phyloP scores from a whole-genome alignment of 2,113 vertebrate species.

The Hemiscyllium ocellatum region DNA sequence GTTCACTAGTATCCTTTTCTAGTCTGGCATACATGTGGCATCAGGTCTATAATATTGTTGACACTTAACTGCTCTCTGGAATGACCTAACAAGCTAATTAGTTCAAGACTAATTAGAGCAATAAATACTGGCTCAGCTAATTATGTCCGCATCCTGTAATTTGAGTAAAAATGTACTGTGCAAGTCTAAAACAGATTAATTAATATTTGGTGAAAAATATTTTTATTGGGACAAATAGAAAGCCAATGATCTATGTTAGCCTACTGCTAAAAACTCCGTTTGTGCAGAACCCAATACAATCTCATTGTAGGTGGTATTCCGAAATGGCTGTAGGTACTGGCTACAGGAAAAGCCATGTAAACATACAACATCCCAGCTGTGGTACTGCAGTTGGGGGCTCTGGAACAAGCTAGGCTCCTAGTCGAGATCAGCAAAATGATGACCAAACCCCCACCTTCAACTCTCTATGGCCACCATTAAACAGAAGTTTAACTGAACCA shows the following conservation, averaged over 20 bases:
- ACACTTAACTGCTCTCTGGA: no score
- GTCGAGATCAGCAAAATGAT: neutral
- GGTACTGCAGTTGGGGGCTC: neutral
- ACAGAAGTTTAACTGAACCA: no score
- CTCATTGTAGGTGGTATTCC: neutral
- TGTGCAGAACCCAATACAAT: neutral
- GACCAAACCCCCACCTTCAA: no score
- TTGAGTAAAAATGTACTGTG: neutral
- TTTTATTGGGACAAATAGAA: neutral
- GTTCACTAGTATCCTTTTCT: no score
- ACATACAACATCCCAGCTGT: neutral
- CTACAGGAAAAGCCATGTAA: neutral
- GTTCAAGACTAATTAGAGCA: no score
- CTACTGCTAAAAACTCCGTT: neutral
- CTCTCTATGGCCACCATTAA: no score
- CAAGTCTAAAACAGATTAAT: neutral
- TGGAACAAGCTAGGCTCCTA: neutral
- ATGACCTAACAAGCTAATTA: no score
- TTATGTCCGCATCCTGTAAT: neutral
- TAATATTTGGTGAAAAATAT: neutral
- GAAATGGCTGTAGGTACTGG: neutral
- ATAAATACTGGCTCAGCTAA: no score
- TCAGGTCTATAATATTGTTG: no score
- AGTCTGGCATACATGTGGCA: no score
- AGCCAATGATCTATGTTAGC: neutral